Evolutionary conservation across 1,140 invertebrate species (phyloP).

Genomic region (Thaumatotibia leucotreta): DNA sequence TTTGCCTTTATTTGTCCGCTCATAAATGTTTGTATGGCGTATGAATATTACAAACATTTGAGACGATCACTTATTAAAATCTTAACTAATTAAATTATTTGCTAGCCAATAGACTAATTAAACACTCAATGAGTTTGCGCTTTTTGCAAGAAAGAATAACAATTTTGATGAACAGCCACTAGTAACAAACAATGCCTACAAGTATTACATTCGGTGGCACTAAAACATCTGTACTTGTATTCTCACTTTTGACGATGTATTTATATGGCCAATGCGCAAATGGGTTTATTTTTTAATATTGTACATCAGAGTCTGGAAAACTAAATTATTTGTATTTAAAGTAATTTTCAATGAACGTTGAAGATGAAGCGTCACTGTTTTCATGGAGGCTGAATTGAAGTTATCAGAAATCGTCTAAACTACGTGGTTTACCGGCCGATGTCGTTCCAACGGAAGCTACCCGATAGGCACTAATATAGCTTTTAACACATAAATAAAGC

Average conservation of each 20-base stretch:
- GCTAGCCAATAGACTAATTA: neutral
- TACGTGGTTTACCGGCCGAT: too few species aligned
- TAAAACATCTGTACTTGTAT: neutral
- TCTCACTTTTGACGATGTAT: neutral
- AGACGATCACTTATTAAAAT: neutral
- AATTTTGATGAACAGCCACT: neutral
- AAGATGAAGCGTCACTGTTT: too few species aligned
- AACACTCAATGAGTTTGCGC: neutral
- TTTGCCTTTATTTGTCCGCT: neutral
- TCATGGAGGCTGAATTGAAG: too few species aligned
- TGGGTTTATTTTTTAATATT: neutral
- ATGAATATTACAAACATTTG: neutral
- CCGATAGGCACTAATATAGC: too few species aligned
- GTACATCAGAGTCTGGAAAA: neutral
- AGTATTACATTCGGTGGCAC: neutral
- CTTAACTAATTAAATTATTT: constrained; percentile 1
- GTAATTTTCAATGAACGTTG: neutral
- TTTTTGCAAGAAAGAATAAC: neutral
- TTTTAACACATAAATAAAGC: too few species aligned
- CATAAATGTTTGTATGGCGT: neutral
- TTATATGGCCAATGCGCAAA: neutral
- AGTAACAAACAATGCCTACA: neutral
- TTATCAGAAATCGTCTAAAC: too few species aligned
- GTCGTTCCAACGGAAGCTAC: too few species aligned
- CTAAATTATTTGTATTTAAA: neutral